Evolutionary conservation across 2,888 invertebrate genomes (phyloP).

Genomic region (Drosophila anomelani): DNA sequence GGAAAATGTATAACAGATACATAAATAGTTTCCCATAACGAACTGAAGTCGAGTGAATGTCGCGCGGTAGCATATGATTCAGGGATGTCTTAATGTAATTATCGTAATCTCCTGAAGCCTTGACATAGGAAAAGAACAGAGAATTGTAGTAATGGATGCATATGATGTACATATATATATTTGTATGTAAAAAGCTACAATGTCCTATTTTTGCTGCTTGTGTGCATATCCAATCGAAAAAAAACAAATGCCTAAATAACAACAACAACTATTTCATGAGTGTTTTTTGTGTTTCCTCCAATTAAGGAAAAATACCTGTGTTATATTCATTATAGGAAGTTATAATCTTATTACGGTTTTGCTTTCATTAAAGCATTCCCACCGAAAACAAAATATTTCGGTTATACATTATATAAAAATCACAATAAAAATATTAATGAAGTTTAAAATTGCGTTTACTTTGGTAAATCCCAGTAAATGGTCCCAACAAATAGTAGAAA

Average conservation of each 20-base stretch:
- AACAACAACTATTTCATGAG: constrained; percentile 42
- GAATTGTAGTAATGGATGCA: constrained; percentile 8
- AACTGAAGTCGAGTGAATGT: constrained; percentile 28
- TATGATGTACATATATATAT: constrained; percentile 15
- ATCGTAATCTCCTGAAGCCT: constrained; percentile 11
- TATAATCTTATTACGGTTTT: constrained; percentile 77
- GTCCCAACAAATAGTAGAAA: too few species aligned
- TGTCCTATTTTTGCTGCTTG: constrained; percentile 46
- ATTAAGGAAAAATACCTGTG: constrained; percentile 66
- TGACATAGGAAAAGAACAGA: constrained; percentile 10
- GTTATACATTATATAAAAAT: constrained; percentile 63
- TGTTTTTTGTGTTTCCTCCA: constrained; percentile 53
- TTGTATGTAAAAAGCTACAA: constrained; percentile 30
- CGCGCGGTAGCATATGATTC: constrained; percentile 26
- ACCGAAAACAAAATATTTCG: constrained; percentile 67
- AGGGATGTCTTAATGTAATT: constrained; percentile 32
- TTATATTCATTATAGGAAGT: constrained; percentile 78
- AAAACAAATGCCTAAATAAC: constrained; percentile 22
- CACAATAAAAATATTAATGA: constrained; percentile 73
- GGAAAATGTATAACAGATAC: background rate
- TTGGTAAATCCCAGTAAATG: background rate
- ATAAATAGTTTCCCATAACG: constrained; percentile 18
- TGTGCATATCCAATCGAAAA: constrained; percentile 29
- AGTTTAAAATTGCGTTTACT: constrained; percentile 56
- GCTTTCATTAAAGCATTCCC: constrained; percentile 75